Evolutionary conservation across 2,113 vertebrate genomes (phyloP).

Genomic region (Bufo gargarizans): DNA sequence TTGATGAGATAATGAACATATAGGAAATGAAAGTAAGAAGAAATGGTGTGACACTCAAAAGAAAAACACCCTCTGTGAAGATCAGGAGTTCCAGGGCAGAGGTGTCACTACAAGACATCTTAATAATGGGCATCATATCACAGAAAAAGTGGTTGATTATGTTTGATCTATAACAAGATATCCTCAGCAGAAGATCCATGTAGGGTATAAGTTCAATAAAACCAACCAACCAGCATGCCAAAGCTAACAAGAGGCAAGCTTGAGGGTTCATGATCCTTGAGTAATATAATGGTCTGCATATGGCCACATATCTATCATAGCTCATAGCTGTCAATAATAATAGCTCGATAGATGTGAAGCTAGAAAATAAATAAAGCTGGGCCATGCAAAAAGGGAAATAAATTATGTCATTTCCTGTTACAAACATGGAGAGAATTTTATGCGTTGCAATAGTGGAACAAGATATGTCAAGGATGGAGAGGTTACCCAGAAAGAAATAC

Average conservation of each 20-base stretch:
- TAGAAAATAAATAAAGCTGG: constrained; percentile 4
- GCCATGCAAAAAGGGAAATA: not conserved
- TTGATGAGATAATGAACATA: constrained; percentile 14
- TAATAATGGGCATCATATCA: constrained; percentile 15
- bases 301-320: constrained; percentile 43
- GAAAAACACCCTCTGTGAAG: constrained; percentile 15
- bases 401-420: not conserved
- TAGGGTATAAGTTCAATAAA: constrained; percentile 19
- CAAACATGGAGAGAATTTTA: constrained; percentile 10
- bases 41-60: constrained; percentile 4
- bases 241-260: not conserved
- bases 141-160: constrained; percentile 45
- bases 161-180: constrained; percentile 20
- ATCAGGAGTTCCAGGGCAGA: constrained; percentile 5
- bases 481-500: constrained; percentile 39
- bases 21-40: constrained; percentile 20
- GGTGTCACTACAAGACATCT: constrained; percentile 31
- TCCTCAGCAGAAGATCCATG: not conserved
- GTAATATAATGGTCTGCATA: constrained; percentile 30
- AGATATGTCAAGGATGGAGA: constrained; percentile 25
- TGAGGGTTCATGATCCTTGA: not conserved
- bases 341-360: not conserved
- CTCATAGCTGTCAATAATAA: constrained; percentile 19
- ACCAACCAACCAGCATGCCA: constrained; percentile 2
- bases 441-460: constrained; percentile 2